Conservation (phyloP, 2,888 invertebrate genomes). For the Steromphala cineraria region DNA sequence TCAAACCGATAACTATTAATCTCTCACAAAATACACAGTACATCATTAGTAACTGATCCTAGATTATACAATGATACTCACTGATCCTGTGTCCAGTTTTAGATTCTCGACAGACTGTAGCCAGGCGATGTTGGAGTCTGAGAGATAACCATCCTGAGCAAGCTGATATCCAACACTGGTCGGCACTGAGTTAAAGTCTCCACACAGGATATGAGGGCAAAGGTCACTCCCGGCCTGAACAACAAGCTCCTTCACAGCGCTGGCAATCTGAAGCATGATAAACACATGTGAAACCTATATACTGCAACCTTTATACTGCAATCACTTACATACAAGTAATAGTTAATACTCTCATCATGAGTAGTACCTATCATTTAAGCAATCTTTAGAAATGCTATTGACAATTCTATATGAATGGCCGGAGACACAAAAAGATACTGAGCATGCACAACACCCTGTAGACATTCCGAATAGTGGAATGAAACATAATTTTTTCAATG, state of each 20-base stretch:
- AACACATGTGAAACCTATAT: background rate
- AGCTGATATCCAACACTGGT: constrained; percentile 69
- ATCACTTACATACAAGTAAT: too few species aligned
- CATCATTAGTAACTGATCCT: background rate
- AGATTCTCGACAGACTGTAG: constrained; percentile 62
- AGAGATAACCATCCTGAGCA: constrained; percentile 68
- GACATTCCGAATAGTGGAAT: too few species aligned
- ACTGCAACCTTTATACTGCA: too few species aligned
- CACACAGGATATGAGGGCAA: constrained; percentile 70
- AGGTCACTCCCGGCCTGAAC: constrained; percentile 60
- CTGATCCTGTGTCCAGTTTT: constrained; percentile 61
- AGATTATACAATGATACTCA: constrained; percentile 34
- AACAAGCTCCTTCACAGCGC: constrained; percentile 70
- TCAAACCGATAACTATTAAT: background rate
- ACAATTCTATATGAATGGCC: too few species aligned
- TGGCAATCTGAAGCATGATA: constrained; percentile 57
- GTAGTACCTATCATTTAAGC: too few species aligned
- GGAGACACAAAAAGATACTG: too few species aligned
- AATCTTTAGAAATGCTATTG: too few species aligned
- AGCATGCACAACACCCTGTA: too few species aligned
- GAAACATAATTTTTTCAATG: too few species aligned
- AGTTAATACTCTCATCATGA: too few species aligned
- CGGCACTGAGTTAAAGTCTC: constrained; percentile 72
- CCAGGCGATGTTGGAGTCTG: constrained; percentile 60
- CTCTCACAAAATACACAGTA: background rate